Evolutionary conservation across 2,888 invertebrate genomes (phyloP), one percentile per base, ranked within the genome.

Genomic region (Timema podura): DNA sequence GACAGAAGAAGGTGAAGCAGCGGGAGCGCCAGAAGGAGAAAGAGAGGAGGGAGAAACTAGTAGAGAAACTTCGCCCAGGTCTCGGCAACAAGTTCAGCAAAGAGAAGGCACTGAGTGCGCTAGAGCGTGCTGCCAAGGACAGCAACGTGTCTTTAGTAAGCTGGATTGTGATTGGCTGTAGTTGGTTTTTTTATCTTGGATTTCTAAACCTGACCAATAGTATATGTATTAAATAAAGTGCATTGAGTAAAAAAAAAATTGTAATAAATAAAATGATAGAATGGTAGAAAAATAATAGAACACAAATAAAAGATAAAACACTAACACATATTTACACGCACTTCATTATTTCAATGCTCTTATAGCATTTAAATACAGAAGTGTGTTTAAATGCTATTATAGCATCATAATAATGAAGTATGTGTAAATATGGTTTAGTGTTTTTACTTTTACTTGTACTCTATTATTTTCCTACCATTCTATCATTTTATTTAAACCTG

Each of bases 1-100:
- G 97, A 75, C 88, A 89, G 80, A 96, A 95, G 83, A 97, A 97
- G 81, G 83, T 87, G 65, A 87, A 89, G 72, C 93, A 95, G 78
- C 84, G 84, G 48, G 81, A 84, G 71, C 80, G 85, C 11, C 64
- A 71, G 79, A 87, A 79, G 78, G 84, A 77, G 79, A 80, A 45
- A 66, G 82, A 76, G 82, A 86, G 79, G 76, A 81, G 77, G 82
- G 84, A 75, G 81, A 84, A 73, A 82, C 84, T 77, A 82, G 74
- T 79, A 76, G 81, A 68, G 77, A 81, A 74, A 83, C 79, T 69
- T 79, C 85, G 79, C 77, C 86, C 81, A 76, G 88, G 81, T 77
- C 83, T 83, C 77, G 86, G 76, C 78, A 81, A 84, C 74, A 86
- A 85, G 76, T 82, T 83, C 74, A 83, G 81, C 69, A 85, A 86